A percentile compares a stretch with the other conserved stretches of the same genome.
These are phyloP conservation scores for Sylvicola fuscatus DNA, from an alignment of 2,888 invertebrate species.

Conservation along the genomic window DNA sequence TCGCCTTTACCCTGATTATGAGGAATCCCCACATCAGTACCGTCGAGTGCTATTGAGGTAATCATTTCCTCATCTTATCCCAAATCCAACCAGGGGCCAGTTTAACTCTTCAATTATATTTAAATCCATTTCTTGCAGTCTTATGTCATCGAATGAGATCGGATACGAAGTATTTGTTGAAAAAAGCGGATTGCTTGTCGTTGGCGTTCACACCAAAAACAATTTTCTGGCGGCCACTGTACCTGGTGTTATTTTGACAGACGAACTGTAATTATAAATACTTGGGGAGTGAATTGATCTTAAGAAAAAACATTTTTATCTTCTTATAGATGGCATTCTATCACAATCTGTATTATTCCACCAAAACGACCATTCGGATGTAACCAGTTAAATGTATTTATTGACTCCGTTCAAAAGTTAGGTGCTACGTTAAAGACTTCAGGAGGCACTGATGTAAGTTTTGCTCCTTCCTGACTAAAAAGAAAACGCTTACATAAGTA, in stretches of 20 bases:
- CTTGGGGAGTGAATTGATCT: neutral
- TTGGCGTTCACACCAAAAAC: constrained; percentile 32
- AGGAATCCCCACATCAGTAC: constrained; percentile 9
- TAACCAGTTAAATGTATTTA: constrained; percentile 34
- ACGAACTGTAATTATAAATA: constrained; percentile 11
- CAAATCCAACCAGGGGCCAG: no score
- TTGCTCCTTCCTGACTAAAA: no score
- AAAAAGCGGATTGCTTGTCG: constrained; percentile 29
- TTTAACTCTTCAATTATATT: no score
- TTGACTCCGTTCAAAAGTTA: constrained; percentile 33
- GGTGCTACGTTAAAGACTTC: constrained; percentile 33
- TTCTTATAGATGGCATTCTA: constrained; percentile 31
- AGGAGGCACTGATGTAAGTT: constrained; percentile 25
- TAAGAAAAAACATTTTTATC: neutral
- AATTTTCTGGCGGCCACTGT: constrained; percentile 33
- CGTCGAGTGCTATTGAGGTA: constrained; percentile 31
- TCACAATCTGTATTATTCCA: constrained; percentile 28
- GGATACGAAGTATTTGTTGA: constrained; percentile 39
- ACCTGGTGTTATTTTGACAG: constrained; percentile 21
- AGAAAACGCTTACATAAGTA: no score
- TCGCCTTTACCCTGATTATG: constrained; percentile 18
- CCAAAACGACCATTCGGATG: constrained; percentile 34
- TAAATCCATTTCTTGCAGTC: constrained; percentile 17
- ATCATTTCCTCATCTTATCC: no score
- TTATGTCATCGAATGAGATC: constrained; percentile 28